Evolutionary conservation across 2,113 vertebrate species (phyloP).

Genomic region (Eidolon helvum): DNA sequence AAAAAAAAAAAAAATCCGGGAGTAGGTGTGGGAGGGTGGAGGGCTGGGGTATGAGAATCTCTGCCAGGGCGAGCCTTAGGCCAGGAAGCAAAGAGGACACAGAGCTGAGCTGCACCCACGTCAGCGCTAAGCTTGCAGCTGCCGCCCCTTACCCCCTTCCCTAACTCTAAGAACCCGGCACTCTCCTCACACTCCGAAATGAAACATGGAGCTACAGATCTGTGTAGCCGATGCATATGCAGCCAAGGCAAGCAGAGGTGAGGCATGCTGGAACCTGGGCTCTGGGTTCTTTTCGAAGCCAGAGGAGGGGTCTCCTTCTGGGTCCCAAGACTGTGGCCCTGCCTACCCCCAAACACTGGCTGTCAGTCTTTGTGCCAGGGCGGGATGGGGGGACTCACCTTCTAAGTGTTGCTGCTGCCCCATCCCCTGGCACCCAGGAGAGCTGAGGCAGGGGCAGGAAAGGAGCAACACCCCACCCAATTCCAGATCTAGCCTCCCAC

Average conservation of each 20-base stretch:
- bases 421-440: neutral
- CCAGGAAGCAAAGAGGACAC: slow-evolving; percentile 17
- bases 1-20: too few species aligned
- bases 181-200: neutral
- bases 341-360: neutral
- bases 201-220: neutral
- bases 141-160: neutral
- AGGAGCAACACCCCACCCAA: neutral
- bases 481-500: neutral
- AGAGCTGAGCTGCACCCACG: neutral
- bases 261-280: slow-evolving; percentile 62
- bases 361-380: neutral
- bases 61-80: neutral
- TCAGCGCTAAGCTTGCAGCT: slow-evolving; percentile 19
- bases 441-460: neutral
- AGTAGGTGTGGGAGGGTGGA: neutral
- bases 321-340: neutral
- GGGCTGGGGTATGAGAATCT: neutral
- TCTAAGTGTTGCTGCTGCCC: neutral
- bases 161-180: neutral
- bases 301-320: neutral
- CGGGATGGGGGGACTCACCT: rapidly evolving
- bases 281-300: neutral
- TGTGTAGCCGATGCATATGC: neutral
- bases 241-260: slow-evolving; percentile 73